These are phyloP conservation scores for Euura lappo DNA, from an alignment of 1,140 invertebrate species.

Conservation along the genomic window DNA sequence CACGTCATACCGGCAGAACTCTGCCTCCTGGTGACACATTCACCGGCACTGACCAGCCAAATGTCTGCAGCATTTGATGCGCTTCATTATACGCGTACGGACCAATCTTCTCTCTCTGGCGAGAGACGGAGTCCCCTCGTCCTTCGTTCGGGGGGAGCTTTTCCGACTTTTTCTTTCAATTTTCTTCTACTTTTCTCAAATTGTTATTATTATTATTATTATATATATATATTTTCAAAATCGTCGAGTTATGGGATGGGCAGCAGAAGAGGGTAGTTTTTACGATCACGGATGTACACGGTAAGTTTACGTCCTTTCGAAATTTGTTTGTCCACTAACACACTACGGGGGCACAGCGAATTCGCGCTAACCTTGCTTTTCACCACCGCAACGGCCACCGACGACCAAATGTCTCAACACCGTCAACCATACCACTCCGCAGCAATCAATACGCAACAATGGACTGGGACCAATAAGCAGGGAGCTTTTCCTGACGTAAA, in stretches of 20 bases:
- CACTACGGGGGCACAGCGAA: slow-evolving; percentile 22
- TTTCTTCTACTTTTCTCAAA: slow-evolving; percentile 19
- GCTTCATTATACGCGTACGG: slow-evolving; percentile 49
- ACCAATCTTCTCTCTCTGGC: not conserved
- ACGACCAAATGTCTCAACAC: slow-evolving; percentile 50
- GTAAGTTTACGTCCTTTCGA: too few species aligned
- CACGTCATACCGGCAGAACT: slow-evolving; percentile 67
- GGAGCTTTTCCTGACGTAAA: slow-evolving; percentile 56
- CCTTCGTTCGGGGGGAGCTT: not conserved
- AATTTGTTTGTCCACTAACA: not conserved
- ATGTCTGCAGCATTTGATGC: slow-evolving; percentile 41
- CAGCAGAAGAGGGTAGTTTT: not conserved
- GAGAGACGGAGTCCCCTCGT: not conserved
- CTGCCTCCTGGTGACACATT: slow-evolving; percentile 68
- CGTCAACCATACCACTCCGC: slow-evolving; percentile 47
- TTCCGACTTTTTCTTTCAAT: slow-evolving; percentile 16
- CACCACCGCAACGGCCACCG: slow-evolving; percentile 39
- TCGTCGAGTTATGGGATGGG: slow-evolving; percentile 1
- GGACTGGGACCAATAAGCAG: slow-evolving; percentile 60
- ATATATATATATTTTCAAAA: slow-evolving; percentile 19
- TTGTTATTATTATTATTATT: slow-evolving; percentile 16
- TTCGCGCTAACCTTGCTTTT: slow-evolving; percentile 28
- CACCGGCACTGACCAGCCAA: slow-evolving; percentile 53
- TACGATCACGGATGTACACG: not conserved
- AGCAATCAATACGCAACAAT: slow-evolving; percentile 62